Evolutionary conservation across 2,888 invertebrate genomes (phyloP), one percentile per base, ranked within the genome.

Genomic region (Hybos culiciformis): DNA sequence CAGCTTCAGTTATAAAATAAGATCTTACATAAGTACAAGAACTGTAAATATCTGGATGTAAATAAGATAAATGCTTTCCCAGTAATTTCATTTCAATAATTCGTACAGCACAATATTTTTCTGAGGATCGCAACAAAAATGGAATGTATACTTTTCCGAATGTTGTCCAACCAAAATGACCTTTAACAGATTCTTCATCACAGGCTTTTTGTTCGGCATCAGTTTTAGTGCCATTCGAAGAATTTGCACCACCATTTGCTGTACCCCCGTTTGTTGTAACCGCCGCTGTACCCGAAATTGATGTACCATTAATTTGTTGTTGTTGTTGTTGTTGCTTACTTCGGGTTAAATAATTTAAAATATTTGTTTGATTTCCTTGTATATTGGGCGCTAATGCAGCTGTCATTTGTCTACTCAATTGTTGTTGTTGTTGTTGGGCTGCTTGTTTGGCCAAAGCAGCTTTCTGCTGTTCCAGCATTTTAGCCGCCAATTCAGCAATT

Each of bases 81-180:
- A 92, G 73, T 37, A 92, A 73, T 65, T 92, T 92, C 57, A 80
- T 76, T 65, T 94, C 94, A 19, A 93, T 84, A 78, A 94, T 91
- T 43, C 91, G 75, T 41, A 94, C 92, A n/a, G 92, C 85, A 60
- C 90, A 87, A 63, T 86, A 93, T 61, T 83, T 83, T 60, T 87
- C 87, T 15, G 78, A 75, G 41, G 79, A 76, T 17, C 94, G 75
- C 58, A 82, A 80, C 51, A 94, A 85, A 63, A 84, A 92, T 2
- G 94, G 94, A 59, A 94, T 84, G 63, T 81, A 79, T 53, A 77
- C 78, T 57, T 83, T 83, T 48, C 87, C 90, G 39, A 93, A 77
- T 54, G 80, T 80, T 46, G 83, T 81, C 93, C 93, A 94, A 41
- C 91, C 91, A 63, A 93, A 94, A 56, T 84, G 78, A 32, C 84